These are phyloP conservation scores for Tanypteryx hageni DNA, from an alignment of 2,888 invertebrate genomes.

Conservation along the genomic window DNA sequence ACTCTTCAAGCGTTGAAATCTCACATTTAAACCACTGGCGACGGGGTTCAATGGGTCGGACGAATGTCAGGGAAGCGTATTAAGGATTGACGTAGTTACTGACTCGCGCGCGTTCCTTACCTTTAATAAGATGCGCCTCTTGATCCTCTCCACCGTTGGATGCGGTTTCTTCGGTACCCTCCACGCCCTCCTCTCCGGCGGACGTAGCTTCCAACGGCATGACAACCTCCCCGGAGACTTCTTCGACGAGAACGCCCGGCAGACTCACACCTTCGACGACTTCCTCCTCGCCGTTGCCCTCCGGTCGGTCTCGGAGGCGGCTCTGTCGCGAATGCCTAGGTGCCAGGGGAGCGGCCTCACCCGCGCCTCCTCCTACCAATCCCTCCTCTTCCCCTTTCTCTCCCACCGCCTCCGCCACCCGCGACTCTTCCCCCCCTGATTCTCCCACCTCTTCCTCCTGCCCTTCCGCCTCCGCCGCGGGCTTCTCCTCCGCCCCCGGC, in stretches of 20 bases:
- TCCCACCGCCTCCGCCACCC: constrained; percentile 23
- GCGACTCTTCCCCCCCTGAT: constrained; percentile 38
- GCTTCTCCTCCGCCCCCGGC: not conserved
- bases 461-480: not conserved
- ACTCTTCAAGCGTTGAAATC: not conserved
- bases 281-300: constrained; percentile 31
- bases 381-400: constrained; percentile 36
- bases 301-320: constrained; percentile 45
- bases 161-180: constrained; percentile 15
- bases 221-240: constrained; percentile 13
- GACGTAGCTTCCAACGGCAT: constrained; percentile 48
- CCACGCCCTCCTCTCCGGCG: constrained; percentile 29
- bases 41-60: not conserved
- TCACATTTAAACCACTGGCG: not conserved
- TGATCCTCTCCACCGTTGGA: constrained; percentile 43
- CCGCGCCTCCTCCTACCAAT: constrained; percentile 26
- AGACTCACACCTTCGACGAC: not conserved
- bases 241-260: not conserved
- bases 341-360: constrained; percentile 36
- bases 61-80: not conserved
- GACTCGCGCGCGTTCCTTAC: constrained; percentile 23
- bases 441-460: not conserved
- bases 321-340: constrained; percentile 55
- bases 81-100: not conserved
- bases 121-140: constrained; percentile 47